Evolutionary conservation across 2,888 invertebrate species (phyloP), one percentile per base, ranked within the genome.

Genomic region (Synanthedon vespiformis): DNA sequence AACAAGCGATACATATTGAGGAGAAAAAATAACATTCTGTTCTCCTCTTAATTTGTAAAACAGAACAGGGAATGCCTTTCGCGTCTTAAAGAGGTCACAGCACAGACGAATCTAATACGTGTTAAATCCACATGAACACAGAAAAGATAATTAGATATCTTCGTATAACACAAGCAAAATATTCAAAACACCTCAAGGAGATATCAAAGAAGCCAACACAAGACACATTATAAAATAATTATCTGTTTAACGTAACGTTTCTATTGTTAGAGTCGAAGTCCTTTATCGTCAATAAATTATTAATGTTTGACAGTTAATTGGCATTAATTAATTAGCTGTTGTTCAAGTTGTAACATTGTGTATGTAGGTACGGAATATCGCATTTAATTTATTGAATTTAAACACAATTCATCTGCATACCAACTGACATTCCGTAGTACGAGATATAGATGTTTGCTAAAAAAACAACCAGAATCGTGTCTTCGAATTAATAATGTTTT

Each of bases 81-180:
- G 68, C 62, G 69, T 76, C 74, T 76, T 71, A 58, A 80, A 81
- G 81, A 82, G 82, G 83, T 82, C 77, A 34, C 34, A 67, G 66
- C 62, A n/a, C n/a, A 67, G 34, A 2, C 8, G 34, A 34, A 34
- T 64, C 67, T 66, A 63, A 16, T 63, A 58, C 63, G 62, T 61
- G 55, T 58, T 57, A 56, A 51, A 65, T 63, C 57, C 65, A 62
- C 64, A 69, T 69, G 67, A 58, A 56, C 59, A 54, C 55, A 53
- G 34, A 54, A 58, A 55, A 40, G 27, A 47, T 49, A 41, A 16
- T 16, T 40, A 48, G 49, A 44, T 53, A 51, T 51, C 57, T 62
- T 61, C 61, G 68, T 63, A 57, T 61, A 58, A 65, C 65, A 63
- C 66, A 56, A 54, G 56, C 57, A 62, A 60, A 71, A 72, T 61